These are phyloP conservation scores for Drosophila bipectinata DNA, from an alignment of 1,140 invertebrate genomes.

Conservation along the genomic window DNA sequence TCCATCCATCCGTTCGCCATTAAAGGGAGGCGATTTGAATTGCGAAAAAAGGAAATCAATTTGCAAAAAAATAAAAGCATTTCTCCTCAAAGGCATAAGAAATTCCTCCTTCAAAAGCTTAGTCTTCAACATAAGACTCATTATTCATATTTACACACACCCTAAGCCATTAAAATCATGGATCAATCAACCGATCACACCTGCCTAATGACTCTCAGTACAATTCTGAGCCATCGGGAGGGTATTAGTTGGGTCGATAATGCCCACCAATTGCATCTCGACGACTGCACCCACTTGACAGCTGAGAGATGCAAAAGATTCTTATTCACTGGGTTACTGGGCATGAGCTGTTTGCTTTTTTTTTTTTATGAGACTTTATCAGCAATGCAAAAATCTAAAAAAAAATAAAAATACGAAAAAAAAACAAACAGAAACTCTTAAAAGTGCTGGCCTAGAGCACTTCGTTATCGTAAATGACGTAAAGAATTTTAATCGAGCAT, in stretches of 20 bases:
- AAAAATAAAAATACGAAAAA: background rate
- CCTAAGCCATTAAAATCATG: background rate
- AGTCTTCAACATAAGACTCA: conserved; percentile 1
- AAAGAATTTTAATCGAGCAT: conserved; percentile 80
- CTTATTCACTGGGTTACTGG: conserved; percentile 51
- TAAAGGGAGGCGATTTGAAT: conserved; percentile 38
- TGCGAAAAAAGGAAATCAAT: conserved; percentile 35
- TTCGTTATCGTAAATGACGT: conserved; percentile 70
- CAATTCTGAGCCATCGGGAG: conserved; percentile 33
- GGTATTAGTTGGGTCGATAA: conserved; percentile 34
- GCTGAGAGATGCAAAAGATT: conserved; percentile 10
- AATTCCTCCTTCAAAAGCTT: conserved; percentile 2
- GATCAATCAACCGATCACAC: conserved; percentile 19
- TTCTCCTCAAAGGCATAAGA: background rate
- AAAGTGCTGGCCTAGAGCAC: conserved; percentile 11
- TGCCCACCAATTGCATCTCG: background rate
- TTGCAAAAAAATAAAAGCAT: conserved; percentile 16
- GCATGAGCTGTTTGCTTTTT: conserved; percentile 2
- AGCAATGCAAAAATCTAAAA: conserved; percentile 40
- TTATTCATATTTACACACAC: conserved; percentile 32
- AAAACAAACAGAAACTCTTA: background rate
- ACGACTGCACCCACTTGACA: conserved; percentile 40
- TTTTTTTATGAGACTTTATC: conserved; percentile 30
- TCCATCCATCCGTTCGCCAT: background rate
- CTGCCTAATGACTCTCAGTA: conserved; percentile 26